phyloP scores from a whole-genome alignment of 2,113 vertebrate species.

The Calonectris borealis region DNA sequence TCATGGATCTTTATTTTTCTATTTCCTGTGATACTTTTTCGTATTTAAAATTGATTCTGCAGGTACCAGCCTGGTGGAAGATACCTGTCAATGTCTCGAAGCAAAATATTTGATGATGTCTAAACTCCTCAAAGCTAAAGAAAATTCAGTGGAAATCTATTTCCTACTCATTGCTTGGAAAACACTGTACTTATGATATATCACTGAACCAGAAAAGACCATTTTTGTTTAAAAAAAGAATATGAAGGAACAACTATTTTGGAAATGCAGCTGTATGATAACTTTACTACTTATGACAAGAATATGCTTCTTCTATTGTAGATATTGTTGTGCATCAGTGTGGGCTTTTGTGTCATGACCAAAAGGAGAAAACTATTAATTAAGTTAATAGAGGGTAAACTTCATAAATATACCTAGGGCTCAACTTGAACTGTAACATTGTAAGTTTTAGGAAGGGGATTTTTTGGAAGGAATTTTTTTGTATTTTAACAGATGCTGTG shows the following conservation, averaged over 20 bases:
- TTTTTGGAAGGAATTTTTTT: background rate
- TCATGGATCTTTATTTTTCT: background rate
- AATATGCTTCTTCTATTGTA: slow-evolving; percentile 19
- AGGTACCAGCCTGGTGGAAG: slow-evolving; percentile 89
- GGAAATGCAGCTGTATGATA: slow-evolving; percentile 27
- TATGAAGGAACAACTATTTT: slow-evolving; percentile 22
- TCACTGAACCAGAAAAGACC: slow-evolving; percentile 17
- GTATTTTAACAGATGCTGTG: background rate
- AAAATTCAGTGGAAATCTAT: background rate
- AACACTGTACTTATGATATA: background rate
- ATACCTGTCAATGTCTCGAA: slow-evolving; percentile 93
- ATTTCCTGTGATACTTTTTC: background rate
- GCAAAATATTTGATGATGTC: slow-evolving; percentile 93
- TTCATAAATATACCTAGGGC: background rate
- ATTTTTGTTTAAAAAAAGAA: background rate
- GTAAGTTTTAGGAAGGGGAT: background rate
- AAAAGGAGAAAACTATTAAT: background rate
- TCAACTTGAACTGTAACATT: background rate
- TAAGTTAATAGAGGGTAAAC: background rate
- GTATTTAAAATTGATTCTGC: slow-evolving; percentile 52
- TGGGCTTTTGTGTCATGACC: slow-evolving; percentile 21
- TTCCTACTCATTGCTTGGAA: slow-evolving; percentile 13
- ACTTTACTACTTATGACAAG: background rate
- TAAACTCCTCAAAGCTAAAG: slow-evolving; percentile 60
- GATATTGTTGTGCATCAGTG: slow-evolving; percentile 1